Evolutionary conservation across 2,888 invertebrate species (phyloP), one percentile per base, ranked within the genome.

Genomic region (Luffia ferchaultella): DNA sequence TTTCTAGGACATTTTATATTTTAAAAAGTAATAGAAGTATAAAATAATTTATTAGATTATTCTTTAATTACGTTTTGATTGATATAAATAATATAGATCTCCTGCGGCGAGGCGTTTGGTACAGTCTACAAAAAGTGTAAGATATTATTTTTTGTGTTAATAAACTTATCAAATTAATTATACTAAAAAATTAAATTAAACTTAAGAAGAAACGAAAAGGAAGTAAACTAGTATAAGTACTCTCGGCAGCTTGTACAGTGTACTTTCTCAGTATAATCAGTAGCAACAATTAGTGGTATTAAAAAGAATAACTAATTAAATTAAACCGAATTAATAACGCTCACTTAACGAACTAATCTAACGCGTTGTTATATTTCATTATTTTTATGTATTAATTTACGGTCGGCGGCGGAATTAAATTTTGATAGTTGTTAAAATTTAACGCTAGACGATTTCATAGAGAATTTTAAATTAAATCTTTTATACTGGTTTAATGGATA

Each of bases 241-340:
- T 7, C 30, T 12, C 30, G 30, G 5, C 30, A 30, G 30, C 30
- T 30, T 30, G 12, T 30, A 30, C 30, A 3, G 30, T 12, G 30
- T 30, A 30, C 30, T 30, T 30, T 30, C 30, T 12, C 30, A 12
- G 30, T 43, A 42, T 55, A 54, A 68, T 66, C 66, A 64, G 63
- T 62, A 63, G 61, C 56, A 50, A 62, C 67, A 67, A 68, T 67
- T 67, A 64, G 55, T 53, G 59, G 60, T 65, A 64, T 64, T 65
- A 64, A 43, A 49, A 20, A 49, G 20, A 3, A 46, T 63, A 62
- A 61, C 58, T 58, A 60, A 59, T 60, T 60, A 62, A 64, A 63
- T 65, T 57, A 60, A 60, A 51, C 54, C 57, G 58, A 62, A 63
- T 61, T 66, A 65, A 63, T 63, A 62, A 62, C 60, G 56, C 55